Percentiles rank a stretch among this genome's conserved stretches.
Conservation (phyloP, 2,797 vertebrate species). For the Pangasius larnaudii region DNA sequence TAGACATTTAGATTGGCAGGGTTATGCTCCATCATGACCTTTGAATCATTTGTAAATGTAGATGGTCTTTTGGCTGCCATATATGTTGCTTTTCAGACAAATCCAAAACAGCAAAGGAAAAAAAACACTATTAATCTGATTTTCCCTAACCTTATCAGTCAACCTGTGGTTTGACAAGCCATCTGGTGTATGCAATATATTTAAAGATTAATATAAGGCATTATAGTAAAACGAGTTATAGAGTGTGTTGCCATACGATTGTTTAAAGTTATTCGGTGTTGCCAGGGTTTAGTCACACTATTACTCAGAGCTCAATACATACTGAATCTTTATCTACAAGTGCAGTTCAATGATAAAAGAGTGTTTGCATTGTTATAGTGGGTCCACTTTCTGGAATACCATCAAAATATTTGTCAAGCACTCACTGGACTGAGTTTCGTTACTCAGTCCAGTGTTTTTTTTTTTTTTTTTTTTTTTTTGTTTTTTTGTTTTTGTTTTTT, state of each 20-base stretch:
- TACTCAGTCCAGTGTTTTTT: neutral
- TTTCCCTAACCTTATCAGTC: slow-evolving; percentile 30
- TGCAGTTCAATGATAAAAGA: neutral
- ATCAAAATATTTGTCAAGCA: neutral
- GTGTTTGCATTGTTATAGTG: neutral
- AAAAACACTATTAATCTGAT: slow-evolving; percentile 30
- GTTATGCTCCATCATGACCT: slow-evolving; percentile 65
- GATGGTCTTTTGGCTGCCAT: slow-evolving; percentile 69
- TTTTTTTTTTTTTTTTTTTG: too few relatives aligned
- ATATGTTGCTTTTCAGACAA: slow-evolving; percentile 65
- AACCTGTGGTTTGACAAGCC: slow-evolving; percentile 33
- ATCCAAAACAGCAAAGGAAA: slow-evolving; percentile 67
- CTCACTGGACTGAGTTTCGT: neutral
- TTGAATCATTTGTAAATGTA: slow-evolving; percentile 66
- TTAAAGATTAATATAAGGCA: slow-evolving; percentile 40
- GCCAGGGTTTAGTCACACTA: slow-evolving; percentile 10
- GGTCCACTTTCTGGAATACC: neutral
- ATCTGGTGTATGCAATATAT: slow-evolving; percentile 35
- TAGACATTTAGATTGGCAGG: slow-evolving; percentile 59
- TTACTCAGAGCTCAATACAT: neutral
- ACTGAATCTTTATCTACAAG: neutral
- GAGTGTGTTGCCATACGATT: slow-evolving; percentile 1
- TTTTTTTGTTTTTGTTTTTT: too few relatives aligned
- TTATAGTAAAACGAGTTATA: slow-evolving; percentile 26
- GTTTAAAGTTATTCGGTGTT: neutral